Evolutionary conservation across 2,113 vertebrate genomes (phyloP).

Genomic region (Crocuta crocuta): DNA sequence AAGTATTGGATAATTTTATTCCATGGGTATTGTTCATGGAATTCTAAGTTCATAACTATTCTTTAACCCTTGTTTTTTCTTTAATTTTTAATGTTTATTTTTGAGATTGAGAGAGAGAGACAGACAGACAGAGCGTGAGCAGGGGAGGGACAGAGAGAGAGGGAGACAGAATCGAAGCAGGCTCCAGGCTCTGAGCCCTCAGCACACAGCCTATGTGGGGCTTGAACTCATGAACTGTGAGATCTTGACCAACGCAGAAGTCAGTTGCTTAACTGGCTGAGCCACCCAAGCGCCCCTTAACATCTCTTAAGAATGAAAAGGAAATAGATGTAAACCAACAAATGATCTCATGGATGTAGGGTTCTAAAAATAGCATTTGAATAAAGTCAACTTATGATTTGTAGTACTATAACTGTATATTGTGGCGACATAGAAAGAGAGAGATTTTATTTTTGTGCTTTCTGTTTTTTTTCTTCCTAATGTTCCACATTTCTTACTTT

Average conservation of each 20-base stretch:
- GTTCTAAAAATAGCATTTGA: background rate
- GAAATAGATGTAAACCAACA: background rate
- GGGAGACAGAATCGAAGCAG: too few species aligned
- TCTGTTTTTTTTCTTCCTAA: background rate
- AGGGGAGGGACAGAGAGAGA: too few species aligned
- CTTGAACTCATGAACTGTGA: too few species aligned
- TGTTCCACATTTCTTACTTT: background rate
- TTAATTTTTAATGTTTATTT: too few species aligned
- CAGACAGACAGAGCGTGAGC: too few species aligned
- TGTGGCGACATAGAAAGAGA: background rate
- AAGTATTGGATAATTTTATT: background rate
- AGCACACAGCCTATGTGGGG: too few species aligned
- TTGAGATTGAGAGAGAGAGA: too few species aligned
- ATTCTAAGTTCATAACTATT: background rate
- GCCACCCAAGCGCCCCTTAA: background rate
- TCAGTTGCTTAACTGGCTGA: too few species aligned
- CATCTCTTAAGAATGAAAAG: background rate
- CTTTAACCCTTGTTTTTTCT: background rate
- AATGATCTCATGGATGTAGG: background rate
- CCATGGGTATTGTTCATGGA: background rate
- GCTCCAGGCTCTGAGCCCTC: too few species aligned
- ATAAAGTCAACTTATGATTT: background rate
- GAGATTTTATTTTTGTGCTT: background rate
- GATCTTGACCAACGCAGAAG: too few species aligned
- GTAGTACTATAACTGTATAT: background rate